Conservation (phyloP, 2,797 vertebrate genomes). For the Notamacropus eugenii region DNA sequence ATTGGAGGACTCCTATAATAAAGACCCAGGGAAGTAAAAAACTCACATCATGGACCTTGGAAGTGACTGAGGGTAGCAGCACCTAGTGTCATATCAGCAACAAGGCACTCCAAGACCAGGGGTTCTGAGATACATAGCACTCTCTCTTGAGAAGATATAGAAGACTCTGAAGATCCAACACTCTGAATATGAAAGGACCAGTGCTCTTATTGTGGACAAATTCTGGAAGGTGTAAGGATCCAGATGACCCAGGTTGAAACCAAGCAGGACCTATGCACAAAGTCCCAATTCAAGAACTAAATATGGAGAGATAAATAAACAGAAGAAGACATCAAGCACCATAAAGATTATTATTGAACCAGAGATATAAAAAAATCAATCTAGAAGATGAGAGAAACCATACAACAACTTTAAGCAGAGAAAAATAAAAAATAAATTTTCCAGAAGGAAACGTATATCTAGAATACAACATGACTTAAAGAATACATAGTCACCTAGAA, state of each 20-base stretch:
- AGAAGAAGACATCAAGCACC: neutral
- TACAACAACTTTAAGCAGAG: neutral
- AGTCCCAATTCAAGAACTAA: neutral
- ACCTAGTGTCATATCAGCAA: neutral
- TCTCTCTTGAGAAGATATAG: neutral
- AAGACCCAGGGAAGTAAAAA: neutral
- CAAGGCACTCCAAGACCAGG: rapidly evolving
- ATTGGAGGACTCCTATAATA: neutral
- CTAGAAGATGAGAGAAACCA: neutral
- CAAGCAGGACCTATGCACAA: neutral
- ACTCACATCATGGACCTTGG: neutral
- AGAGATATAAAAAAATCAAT: neutral
- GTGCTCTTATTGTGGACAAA: neutral
- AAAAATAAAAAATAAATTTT: neutral
- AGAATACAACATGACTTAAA: neutral
- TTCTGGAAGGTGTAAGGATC: neutral
- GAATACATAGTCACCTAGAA: neutral
- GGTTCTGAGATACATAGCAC: neutral
- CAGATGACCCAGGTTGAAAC: neutral
- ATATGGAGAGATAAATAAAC: neutral
- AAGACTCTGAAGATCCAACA: neutral
- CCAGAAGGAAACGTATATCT: neutral
- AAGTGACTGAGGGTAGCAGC: neutral
- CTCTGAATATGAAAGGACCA: neutral
- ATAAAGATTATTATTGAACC: neutral